Conservation (phyloP, 2,113 vertebrate genomes). For the Oenanthe oenanthe region DNA sequence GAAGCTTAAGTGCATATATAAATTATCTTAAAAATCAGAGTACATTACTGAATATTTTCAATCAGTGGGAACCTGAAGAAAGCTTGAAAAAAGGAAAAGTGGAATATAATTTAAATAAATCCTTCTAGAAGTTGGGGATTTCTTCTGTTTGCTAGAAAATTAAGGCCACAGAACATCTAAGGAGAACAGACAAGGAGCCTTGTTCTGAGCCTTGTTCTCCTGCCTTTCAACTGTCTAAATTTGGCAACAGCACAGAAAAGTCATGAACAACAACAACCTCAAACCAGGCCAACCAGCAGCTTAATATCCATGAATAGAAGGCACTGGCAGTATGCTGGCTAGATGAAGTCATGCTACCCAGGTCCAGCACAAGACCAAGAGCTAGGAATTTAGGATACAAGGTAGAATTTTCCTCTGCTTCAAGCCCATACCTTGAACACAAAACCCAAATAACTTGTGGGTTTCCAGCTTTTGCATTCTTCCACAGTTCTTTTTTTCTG, state of each 20-base stretch:
- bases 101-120: neutral
- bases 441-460: neutral
- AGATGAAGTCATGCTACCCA: neutral
- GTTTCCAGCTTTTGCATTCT: neutral
- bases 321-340: neutral
- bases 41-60: neutral
- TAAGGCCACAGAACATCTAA: neutral
- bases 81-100: neutral
- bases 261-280: neutral
- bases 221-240: neutral
- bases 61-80: neutral
- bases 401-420: neutral
- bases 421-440: neutral
- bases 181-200: neutral
- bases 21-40: neutral
- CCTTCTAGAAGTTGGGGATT: neutral
- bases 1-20: neutral
- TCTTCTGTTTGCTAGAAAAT: neutral
- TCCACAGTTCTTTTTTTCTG: neutral
- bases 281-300: neutral
- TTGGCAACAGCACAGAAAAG: neutral
- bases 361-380: neutral
- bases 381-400: neutral
- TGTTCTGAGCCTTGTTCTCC: neutral
- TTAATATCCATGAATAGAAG: neutral